Evolutionary conservation across 2,888 invertebrate genomes (phyloP), one percentile per base, ranked within the genome.

Genomic region (Ormyrus thymus): DNA sequence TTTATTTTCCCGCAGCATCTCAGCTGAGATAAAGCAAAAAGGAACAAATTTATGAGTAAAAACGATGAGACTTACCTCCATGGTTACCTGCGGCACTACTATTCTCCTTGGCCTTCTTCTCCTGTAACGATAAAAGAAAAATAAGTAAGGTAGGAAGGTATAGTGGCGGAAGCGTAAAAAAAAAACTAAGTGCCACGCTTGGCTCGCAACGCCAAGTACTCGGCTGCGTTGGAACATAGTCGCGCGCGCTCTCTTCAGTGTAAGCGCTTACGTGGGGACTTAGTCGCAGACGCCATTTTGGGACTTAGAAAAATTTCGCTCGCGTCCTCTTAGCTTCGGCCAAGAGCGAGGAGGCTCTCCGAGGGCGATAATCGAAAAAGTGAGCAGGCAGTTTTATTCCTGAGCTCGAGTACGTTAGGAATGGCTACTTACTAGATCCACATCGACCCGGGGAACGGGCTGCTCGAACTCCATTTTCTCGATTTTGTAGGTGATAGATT

Each of bases 251-350:
- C 29, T 51, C 53, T 29, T 29, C 29, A 29, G 15, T 10, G 8
- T 43, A 66, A 65, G 71, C 80, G 78, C 76, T 77, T 81, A 79
- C 79, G 79, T 77, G 78, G 78, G 81, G 77, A 81, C 81, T 81
- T 81, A 81, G 82, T 76, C 92, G 92, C 93, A 93, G 95, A 94
- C 95, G 95, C 95, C 95, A 95, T 95, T 94, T 95, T 95, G 94
- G 94, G 95, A 95, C 95, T 95, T 95, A 93, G 93, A 93, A 93
- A 92, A 93, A 90, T 93, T 93, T 92, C 90, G 89, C 86, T 29
- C 29, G 86, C 91, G 92, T 89, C 90, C 89, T 89, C 89, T 89
- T 87, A 87, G 88, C 86, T 87, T 86, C 87, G 89, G 90, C 86
- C 92, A 93, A 91, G 90, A 92, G 92, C 91, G 91, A 91, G 92